Evolutionary conservation across 2,888 invertebrate species (phyloP).

Genomic region (Drosophila borealis): DNA sequence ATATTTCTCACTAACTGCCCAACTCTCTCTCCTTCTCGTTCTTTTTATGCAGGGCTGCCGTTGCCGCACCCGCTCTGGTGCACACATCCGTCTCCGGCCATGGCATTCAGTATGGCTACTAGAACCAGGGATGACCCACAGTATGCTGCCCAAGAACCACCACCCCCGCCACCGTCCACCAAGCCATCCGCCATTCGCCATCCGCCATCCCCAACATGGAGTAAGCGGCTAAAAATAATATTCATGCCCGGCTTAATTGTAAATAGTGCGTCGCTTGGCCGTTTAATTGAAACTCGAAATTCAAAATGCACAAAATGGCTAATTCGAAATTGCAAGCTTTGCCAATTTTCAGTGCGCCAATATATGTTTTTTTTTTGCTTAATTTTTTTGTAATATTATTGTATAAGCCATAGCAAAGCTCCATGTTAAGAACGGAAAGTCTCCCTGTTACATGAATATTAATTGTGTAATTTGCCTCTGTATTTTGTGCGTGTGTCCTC

Average conservation of each 20-base stretch:
- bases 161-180: slow-evolving; percentile 6
- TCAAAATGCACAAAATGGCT: slow-evolving; percentile 9
- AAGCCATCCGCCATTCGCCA: background rate
- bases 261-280: slow-evolving; percentile 40
- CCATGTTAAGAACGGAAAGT: slow-evolving; percentile 18
- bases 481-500: slow-evolving; percentile 26
- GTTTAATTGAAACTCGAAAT: slow-evolving; percentile 52
- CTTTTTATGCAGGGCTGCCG: slow-evolving; percentile 73
- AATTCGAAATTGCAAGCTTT: slow-evolving; percentile 16
- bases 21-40: too few species aligned
- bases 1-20: background rate
- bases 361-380: background rate
- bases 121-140: slow-evolving; percentile 36
- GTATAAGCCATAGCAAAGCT: slow-evolving; percentile 8
- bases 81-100: slow-evolving; percentile 85
- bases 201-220: slow-evolving; percentile 13
- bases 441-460: slow-evolving; percentile 16
- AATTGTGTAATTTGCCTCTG: slow-evolving; percentile 31
- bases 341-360: slow-evolving; percentile 16
- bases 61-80: slow-evolving; percentile 83
- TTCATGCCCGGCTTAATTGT: slow-evolving; percentile 42
- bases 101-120: slow-evolving; percentile 84
- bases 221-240: slow-evolving; percentile 52
- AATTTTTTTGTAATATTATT: slow-evolving; percentile 11
- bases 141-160: slow-evolving; percentile 27